These are phyloP conservation scores for Cybosia mesomella DNA, from an alignment of 2,888 invertebrate species.

Conservation along the genomic window DNA sequence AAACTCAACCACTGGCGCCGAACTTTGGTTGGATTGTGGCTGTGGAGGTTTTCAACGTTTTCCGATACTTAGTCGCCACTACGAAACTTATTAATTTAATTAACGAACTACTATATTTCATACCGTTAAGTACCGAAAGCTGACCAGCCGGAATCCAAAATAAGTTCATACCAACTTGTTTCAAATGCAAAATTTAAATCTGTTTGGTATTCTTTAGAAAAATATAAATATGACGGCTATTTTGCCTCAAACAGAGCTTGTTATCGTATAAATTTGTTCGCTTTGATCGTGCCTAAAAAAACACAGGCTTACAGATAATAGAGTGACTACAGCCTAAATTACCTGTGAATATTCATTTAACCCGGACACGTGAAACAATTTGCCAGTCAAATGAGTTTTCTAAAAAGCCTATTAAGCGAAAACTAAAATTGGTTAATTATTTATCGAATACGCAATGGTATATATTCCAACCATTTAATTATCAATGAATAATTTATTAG, in stretches of 20 bases:
- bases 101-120: constrained; percentile 16
- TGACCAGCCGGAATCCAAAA: constrained; percentile 14
- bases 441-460: constrained; percentile 66
- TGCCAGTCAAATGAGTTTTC: constrained; percentile 84
- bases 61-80: constrained; percentile 21
- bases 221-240: constrained; percentile 11
- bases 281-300: constrained; percentile 49
- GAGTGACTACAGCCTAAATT: constrained; percentile 51
- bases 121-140: constrained; percentile 9
- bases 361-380: constrained; percentile 76
- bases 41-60: constrained; percentile 19
- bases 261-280: constrained; percentile 32
- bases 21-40: constrained; percentile 20
- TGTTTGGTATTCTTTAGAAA: constrained; percentile 2
- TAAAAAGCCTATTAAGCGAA: constrained; percentile 86
- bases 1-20: background rate
- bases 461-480: constrained; percentile 35
- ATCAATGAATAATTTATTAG: constrained; percentile 48
- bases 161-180: constrained; percentile 13
- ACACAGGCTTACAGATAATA: constrained; percentile 45
- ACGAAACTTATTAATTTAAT: constrained; percentile 22
- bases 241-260: constrained; percentile 17
- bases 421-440: constrained; percentile 84
- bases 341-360: constrained; percentile 68
- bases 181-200: constrained; percentile 2